phyloP scores from a whole-genome alignment of 2,113 vertebrate genomes.

The Xiphophorus maculatus region DNA sequence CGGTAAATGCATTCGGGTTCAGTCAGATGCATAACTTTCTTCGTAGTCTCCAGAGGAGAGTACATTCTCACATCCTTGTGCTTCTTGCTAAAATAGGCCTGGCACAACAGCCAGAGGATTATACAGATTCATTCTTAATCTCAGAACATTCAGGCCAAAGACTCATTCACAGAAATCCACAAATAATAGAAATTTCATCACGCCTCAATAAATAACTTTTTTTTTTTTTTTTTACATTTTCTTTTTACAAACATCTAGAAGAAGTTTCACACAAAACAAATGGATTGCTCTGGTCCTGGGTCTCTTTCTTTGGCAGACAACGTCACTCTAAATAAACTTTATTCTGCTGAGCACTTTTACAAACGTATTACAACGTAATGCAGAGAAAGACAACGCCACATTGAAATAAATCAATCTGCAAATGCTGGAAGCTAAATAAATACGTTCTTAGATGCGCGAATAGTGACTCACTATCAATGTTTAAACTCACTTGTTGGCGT shows the following conservation, averaged over 20 bases:
- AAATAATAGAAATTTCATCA: conserved; percentile 72
- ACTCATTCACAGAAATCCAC: conserved; percentile 62
- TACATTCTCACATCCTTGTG: conserved; percentile 73
- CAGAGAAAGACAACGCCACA: conserved; percentile 68
- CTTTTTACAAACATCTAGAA: conserved; percentile 64
- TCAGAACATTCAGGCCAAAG: conserved; percentile 75
- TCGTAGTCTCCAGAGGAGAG: conserved; percentile 34
- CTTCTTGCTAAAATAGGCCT: conserved; percentile 58
- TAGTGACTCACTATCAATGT: conserved; percentile 49
- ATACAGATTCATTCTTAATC: conserved; percentile 58
- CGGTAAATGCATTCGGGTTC: conserved; percentile 66
- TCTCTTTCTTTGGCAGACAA: conserved; percentile 81
- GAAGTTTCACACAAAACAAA: conserved; percentile 55
- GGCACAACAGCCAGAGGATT: conserved; percentile 9
- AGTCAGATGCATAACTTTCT: conserved; percentile 54
- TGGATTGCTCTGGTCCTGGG: conserved; percentile 63
- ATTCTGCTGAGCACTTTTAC: conserved; percentile 57
- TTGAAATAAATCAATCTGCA: conserved; percentile 74
- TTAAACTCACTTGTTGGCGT: conserved; percentile 45
- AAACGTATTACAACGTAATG: conserved; percentile 68
- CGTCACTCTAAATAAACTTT: conserved; percentile 70
- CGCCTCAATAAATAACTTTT: conserved; percentile 59
- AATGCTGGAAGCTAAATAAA: conserved; percentile 70
- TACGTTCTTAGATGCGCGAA: conserved; percentile 57
- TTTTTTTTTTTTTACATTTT: conserved; percentile 34